Conservation (phyloP, 1,140 invertebrate species). For the Atta colombica region DNA sequence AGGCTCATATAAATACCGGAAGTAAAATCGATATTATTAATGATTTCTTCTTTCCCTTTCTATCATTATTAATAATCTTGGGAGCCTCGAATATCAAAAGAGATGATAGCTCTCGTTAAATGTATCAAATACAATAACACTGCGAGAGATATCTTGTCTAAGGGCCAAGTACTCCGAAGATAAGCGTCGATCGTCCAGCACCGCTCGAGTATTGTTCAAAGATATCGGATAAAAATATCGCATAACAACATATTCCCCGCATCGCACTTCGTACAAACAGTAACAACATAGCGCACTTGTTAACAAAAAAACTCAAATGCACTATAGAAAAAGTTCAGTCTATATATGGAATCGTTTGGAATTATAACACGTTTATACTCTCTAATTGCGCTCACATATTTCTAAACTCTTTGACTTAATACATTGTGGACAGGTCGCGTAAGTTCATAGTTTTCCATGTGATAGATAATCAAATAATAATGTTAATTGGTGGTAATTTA, state of each 20-base stretch:
- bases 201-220: conserved; percentile 66
- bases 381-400: neutral
- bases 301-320: conserved; percentile 70
- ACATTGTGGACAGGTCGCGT: neutral
- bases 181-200: conserved; percentile 1
- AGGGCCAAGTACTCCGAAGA: neutral
- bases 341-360: conserved; percentile 42
- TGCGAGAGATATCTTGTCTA: neutral
- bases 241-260: conserved; percentile 58
- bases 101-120: neutral
- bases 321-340: conserved; percentile 68
- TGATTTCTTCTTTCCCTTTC: neutral
- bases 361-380: conserved; percentile 22
- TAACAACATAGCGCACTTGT: conserved; percentile 75
- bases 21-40: neutral
- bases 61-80: conserved; percentile 5
- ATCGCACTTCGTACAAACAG: conserved; percentile 50
- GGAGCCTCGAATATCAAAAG: neutral
- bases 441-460: neutral
- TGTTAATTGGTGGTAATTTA: conserved; percentile 3
- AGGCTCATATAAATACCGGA: neutral
- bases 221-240: conserved; percentile 47
- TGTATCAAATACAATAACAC: neutral
- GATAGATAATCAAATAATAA: neutral
- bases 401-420: conserved; percentile 4